Evolutionary conservation across 2,113 vertebrate species (phyloP), one percentile per base, ranked within the genome.

Genomic region (Psittacus erithacus): DNA sequence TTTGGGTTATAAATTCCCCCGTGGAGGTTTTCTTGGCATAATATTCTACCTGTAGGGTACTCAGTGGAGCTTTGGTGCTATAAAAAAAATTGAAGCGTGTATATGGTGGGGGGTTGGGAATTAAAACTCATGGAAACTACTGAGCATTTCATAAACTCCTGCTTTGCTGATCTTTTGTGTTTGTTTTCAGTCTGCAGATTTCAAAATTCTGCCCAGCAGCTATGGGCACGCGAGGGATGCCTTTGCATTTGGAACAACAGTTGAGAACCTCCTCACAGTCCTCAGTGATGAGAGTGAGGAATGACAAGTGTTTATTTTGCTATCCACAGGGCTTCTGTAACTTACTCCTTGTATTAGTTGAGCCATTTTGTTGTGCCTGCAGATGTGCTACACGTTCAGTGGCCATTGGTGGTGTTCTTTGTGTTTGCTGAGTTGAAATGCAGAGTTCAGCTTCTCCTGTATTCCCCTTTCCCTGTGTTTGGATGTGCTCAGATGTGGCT

Each of bases 161-260:
- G 68, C 31, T 81, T 46, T 88, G 29, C 69, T 92, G 31, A 76
- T 71, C 2, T 53, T 73, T 50, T 33, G 38, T 43, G 7, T 44
- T 83, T 39, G 38, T 76, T 93, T 96, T 86, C 92, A 99, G 99
- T 98, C 98, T 85, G 98, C 98, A 83, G 98, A 98, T 57, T 99
- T 99, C 97, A 97, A 97, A 80, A 98, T 97, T 35, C 98, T 99
- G 93, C 98, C 98, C 5, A 98, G 98, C 57, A 97, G 97, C 82
- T 95, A 97, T 0, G 99, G 99, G 90, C 98, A 99, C 3, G 98
- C 99, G 1, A 98, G 99, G 74, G 99, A 99, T 38, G 98, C 98
- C 90, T 99, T 98, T 28, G 98, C 99, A 0, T 99, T 99, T 74
- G 99, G 99, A 74, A 96, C 97, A n/a, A 96, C 99, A 97, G 98